Base-by-base conservation (phyloP, 2,888 invertebrate genomes). In the Labia minor region DNA sequence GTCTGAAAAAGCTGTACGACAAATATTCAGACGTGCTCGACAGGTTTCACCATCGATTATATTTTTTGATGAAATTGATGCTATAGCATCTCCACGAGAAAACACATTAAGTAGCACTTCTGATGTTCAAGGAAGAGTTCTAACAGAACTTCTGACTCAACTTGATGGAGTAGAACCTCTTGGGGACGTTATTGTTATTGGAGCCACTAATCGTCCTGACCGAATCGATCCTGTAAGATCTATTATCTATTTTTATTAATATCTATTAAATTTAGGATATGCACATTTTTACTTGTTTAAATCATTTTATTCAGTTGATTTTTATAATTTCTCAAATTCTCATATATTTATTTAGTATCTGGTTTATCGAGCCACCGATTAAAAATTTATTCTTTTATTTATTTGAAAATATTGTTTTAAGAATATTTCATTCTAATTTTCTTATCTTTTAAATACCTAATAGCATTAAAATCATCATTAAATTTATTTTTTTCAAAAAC, bases 41-140 rank as follows among this genome's bases (percentile, higher is more conserved):
- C 90, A 92, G 77, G 94, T 95, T 0, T 89, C 97, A 0, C 98
- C 98, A 0, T 89, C 95, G 4, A 89, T 99, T 68, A 86, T 99
- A 71, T 99, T 99, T 79, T 95, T 99, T 76, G 98, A 99, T 77
- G 98, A 99, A 82, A 91, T 99, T 75, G 98, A 99, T 78, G 95
- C 96, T 0, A 82, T 98, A 26, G 93, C 94, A 1, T 87, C 90
- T 0, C 91, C 92, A 75, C 82, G 96, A 72, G 78, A 21, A 16
- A 21, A 1, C 65, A 6, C 26, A 11, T 4, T 3, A 11, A 3
- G 16, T 3, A 16, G 49, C 3, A 8, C 49, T 11, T 49, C 49
- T 10, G 49, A 88, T 37, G 96, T 95, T 0, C 92, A 93, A 72
- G 95, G 97, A 75, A 82, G 96, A 70, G 95, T 99, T 0, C 78